phyloP scores from a whole-genome alignment of 1,140 invertebrate species.

The Bacillus rossius region DNA sequence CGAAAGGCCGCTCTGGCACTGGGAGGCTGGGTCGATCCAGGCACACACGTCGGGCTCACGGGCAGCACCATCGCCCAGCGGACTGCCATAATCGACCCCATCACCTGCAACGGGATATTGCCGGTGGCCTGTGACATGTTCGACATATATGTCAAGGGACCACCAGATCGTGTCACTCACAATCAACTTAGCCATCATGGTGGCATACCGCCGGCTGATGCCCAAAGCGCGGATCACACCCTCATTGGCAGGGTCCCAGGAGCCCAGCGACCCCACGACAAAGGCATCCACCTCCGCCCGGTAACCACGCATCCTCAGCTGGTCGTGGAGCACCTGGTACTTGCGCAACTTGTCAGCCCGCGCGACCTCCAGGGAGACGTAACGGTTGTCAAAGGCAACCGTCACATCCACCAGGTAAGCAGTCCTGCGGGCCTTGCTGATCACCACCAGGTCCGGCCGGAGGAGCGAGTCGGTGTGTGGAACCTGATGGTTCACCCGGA shows the following conservation, averaged over 20 bases:
- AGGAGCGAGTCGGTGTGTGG: neutral
- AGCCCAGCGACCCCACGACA: neutral
- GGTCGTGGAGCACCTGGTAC: neutral
- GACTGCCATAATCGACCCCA: no score
- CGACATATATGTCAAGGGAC: no score
- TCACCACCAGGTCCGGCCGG: conserved; percentile 32
- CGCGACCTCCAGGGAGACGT: conserved; percentile 18
- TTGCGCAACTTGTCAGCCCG: neutral
- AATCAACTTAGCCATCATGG: no score
- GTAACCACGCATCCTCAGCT: no score
- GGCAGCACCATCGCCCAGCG: no score
- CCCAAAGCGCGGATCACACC: neutral
- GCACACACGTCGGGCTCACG: no score
- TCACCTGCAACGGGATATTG: no score
- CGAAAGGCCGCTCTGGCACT: no score
- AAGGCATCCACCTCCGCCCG: neutral
- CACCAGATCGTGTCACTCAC: no score
- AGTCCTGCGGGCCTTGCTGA: conserved; percentile 18
- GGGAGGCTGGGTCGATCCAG: no score
- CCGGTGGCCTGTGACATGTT: no score
- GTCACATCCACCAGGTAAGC: conserved; percentile 33
- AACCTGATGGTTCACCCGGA: neutral
- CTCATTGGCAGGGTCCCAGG: conserved; percentile 6
- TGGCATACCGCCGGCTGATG: no score
- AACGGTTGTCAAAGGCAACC: conserved; percentile 37